Percentiles rank a stretch among this genome's conserved stretches.
These are phyloP conservation scores for Apis cerana DNA, from an alignment of 1,140 invertebrate species.

Conservation along the genomic window DNA sequence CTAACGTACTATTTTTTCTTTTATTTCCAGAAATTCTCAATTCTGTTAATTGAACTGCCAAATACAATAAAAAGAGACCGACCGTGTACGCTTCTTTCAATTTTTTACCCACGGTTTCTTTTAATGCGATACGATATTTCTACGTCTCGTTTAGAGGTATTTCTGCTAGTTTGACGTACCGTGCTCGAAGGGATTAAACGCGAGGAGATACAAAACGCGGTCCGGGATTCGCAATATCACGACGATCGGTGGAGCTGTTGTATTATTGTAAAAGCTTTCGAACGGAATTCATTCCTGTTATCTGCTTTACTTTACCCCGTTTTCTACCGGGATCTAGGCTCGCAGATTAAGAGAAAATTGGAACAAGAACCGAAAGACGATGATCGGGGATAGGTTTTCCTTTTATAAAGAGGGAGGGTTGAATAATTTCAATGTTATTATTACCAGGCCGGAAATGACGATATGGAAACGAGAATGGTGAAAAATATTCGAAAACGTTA, in stretches of 20 bases:
- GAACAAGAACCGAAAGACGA: slow-evolving; percentile 52
- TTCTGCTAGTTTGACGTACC: not conserved
- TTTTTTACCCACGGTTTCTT: not conserved
- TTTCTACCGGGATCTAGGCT: slow-evolving; percentile 39
- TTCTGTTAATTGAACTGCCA: slow-evolving; percentile 54
- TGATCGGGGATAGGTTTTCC: slow-evolving; percentile 50
- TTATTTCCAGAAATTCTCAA: slow-evolving; percentile 25
- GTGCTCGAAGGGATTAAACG: slow-evolving; percentile 6
- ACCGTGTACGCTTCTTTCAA: not conserved
- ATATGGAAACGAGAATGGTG: not conserved
- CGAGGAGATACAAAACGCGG: not conserved
- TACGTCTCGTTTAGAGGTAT: not conserved
- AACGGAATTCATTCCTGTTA: slow-evolving; percentile 22
- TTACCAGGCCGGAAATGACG: slow-evolving; percentile 22
- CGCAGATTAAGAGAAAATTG: slow-evolving; percentile 60
- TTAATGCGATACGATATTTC: not conserved
- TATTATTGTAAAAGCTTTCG: slow-evolving; percentile 16
- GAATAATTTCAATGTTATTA: slow-evolving; percentile 66
- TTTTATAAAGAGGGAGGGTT: slow-evolving; percentile 38
- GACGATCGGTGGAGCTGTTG: slow-evolving; percentile 10
- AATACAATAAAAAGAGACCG: slow-evolving; percentile 24
- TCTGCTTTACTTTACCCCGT: not conserved
- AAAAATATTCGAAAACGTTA: not conserved
- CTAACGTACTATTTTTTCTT: not conserved
- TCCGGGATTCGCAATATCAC: slow-evolving; percentile 8